Percentiles rank a stretch among this genome's conserved stretches.
These are phyloP conservation scores for Cheilinus undulatus DNA, from an alignment of 2,113 vertebrate species.

Conservation along the genomic window DNA sequence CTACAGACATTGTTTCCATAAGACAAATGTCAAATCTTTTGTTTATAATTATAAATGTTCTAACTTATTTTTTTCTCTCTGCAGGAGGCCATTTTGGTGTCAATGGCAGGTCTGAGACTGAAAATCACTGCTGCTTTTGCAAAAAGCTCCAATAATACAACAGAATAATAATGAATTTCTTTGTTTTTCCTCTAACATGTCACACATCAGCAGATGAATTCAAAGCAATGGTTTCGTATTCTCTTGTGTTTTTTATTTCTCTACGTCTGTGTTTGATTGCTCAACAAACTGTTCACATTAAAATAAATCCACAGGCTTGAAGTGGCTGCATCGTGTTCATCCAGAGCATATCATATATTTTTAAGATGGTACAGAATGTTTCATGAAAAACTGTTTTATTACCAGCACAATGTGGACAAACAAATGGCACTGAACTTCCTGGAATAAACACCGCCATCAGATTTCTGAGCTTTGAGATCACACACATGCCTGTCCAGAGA, in stretches of 20 bases:
- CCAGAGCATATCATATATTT: conserved; percentile 1
- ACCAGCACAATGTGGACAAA: conserved; percentile 14
- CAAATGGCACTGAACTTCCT: neutral
- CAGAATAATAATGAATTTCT: too few species aligned
- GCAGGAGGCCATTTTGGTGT: conserved; percentile 95
- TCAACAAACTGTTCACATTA: conserved; percentile 42
- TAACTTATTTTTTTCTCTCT: conserved; percentile 15
- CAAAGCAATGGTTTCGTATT: neutral
- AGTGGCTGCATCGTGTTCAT: conserved; percentile 10
- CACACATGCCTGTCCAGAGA: conserved; percentile 6
- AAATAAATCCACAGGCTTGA: conserved; percentile 41
- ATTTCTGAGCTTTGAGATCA: conserved; percentile 1
- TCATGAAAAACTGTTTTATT: neutral
- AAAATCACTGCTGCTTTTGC: conserved; percentile 80
- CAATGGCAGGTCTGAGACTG: conserved; percentile 87
- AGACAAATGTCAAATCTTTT: too few species aligned
- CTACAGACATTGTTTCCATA: too few species aligned
- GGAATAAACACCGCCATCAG: neutral
- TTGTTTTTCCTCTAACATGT: neutral
- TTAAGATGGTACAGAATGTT: neutral
- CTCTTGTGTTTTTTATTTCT: neutral
- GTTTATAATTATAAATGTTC: too few species aligned
- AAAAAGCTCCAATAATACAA: conserved; percentile 79
- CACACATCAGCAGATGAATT: neutral
- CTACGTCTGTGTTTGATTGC: neutral